Evolutionary conservation across 1,140 invertebrate genomes (phyloP), one percentile per base, ranked within the genome.

Genomic region (Bombus breviceps): DNA sequence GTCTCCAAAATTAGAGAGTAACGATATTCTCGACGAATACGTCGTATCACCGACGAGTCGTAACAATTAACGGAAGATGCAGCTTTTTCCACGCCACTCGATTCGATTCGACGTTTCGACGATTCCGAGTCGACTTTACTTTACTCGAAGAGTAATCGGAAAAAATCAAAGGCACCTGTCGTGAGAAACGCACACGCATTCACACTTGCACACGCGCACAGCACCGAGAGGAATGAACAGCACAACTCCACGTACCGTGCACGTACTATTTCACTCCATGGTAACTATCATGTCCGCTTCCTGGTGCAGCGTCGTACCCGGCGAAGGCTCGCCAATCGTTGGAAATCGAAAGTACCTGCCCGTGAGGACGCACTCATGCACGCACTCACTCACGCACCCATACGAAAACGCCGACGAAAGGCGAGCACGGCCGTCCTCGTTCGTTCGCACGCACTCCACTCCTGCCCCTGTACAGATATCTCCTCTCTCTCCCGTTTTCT

Each of bases 281-380:
- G 41, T 43, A 74, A 77, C 78, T 75, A 32, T 84, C 82, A 47
- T 43, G 83, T 64, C 47, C 79, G 87, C 62, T 81, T 82, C 77
- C 78, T 76, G 73, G 87, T 39, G 64, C 62, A 47, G 18, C 73
- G 37, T 41, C 66, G 77, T 73, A 57, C 43, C 57, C 88, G 80
- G 85, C 72, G 83, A 69, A 71, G 76, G 59, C 68, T 69, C 34
- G 88, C 64, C 78, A 68, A 74, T 89, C 84, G 81, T 62, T 86
- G 84, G 75, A 91, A 91, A 91, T 88, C 87, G 90, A 91, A 91
- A 91, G 90, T 87, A 89, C 32, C 34, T 57, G 62, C 59, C 53
- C 47, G 73, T 71, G 79, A 34, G 59, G 64, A 76, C 71, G 86
- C 74, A 81, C 83, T 59, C 83, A 22, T 59, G 82, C 82, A 66